Percentiles rank a stretch among this genome's conserved stretches.
These are phyloP conservation scores for Pachyrhynchus sulphureomaculatus DNA, from an alignment of 1,140 invertebrate species.

Conservation along the genomic window DNA sequence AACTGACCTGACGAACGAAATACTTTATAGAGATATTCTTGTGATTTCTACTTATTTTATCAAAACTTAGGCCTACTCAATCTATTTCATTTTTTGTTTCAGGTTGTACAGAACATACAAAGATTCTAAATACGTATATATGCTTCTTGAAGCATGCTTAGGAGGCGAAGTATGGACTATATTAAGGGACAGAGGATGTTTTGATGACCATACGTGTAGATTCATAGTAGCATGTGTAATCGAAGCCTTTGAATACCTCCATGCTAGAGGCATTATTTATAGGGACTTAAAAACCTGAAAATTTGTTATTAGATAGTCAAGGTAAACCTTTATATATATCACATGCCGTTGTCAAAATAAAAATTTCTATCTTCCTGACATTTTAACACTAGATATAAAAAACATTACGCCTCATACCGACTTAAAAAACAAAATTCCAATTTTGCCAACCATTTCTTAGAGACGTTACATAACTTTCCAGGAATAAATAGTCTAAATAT, in stretches of 20 bases:
- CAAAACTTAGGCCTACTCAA: no score
- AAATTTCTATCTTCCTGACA: neutral
- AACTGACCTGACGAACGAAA: no score
- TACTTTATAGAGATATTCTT: no score
- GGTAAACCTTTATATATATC: constrained; percentile 49
- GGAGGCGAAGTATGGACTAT: constrained; percentile 88
- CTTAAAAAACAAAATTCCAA: no score
- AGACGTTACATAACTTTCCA: no score
- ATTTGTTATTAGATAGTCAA: constrained; percentile 68
- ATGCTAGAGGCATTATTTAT: constrained; percentile 74
- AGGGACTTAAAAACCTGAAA: constrained; percentile 82
- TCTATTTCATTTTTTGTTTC: constrained; percentile 17
- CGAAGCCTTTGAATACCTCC: constrained; percentile 77
- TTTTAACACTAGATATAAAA: neutral
- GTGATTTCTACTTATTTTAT: no score
- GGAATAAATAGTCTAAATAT: no score
- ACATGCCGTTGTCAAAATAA: neutral
- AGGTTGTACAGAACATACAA: constrained; percentile 78
- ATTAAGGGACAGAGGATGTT: constrained; percentile 67
- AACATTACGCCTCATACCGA: neutral
- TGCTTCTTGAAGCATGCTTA: constrained; percentile 82
- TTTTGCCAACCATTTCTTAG: no score
- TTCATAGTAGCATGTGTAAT: constrained; percentile 77
- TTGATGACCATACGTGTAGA: constrained; percentile 71
- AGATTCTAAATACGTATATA: constrained; percentile 83